Evolutionary conservation across 1,140 invertebrate genomes (phyloP), one percentile per base, ranked within the genome.

Genomic region (Colletes latitarsis): DNA sequence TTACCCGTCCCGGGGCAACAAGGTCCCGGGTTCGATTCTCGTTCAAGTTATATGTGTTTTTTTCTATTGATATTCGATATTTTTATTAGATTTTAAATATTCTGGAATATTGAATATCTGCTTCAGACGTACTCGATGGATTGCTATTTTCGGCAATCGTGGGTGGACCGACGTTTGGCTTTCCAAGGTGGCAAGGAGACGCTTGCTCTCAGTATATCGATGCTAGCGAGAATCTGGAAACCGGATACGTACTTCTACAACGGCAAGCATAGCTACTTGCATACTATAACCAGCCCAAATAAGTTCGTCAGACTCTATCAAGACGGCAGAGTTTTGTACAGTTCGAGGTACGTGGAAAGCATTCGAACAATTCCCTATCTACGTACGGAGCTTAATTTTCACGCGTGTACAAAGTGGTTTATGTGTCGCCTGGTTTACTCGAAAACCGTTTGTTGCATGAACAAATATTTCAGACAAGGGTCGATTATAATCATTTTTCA

Each of bases 231-330:
- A 82, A 97, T 98, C 80, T 98, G 98, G 97, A 97, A 97, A 90
- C 97, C 97, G 3, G 97, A 98, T 93, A 98, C 97, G 14, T 98
- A 97, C 91, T 97, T 98, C 90, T 96, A 96, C 91, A 98, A 98
- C 92, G 97, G 96, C 57, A 96, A 96, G 90, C 95, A 97, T 81
- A 97, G 96, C 82, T 97, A 97, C 92, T 94, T 98, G 15, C 98
- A 98, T 92, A 98, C 97, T 66, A 97, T 98, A 83, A 98, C 98
- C 8, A 96, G 97, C 6, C 97, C 97, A 1, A 98, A 98, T 93
- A 97, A 97, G 91, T 97, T 98, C 88, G 96, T 98, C 19, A 93
- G 97, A 60, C 95, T 98, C 12, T 95, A 95, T 91, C 95, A 96
- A 86, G 96, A 98, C 88, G 98, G 98, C 70, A 94, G 96, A 66